Percentiles rank a stretch among this genome's conserved stretches.
phyloP scores from a whole-genome alignment of 1,140 invertebrate genomes.

The Neomicropteryx cornuta region DNA sequence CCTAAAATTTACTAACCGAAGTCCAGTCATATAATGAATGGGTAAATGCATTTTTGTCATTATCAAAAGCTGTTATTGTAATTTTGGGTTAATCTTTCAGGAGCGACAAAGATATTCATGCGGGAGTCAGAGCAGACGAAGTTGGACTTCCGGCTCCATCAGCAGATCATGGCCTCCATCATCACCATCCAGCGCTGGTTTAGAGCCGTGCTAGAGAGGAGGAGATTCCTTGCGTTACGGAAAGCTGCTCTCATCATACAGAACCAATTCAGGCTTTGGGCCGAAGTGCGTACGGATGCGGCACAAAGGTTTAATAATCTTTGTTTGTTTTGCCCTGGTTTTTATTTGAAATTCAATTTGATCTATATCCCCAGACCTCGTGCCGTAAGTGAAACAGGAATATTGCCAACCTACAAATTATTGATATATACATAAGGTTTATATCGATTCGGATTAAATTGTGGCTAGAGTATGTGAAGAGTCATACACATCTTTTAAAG shows the following conservation, averaged over 20 bases:
- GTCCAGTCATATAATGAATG: too few relatives aligned
- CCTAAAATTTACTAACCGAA: too few relatives aligned
- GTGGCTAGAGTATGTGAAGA: too few relatives aligned
- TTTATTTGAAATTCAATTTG: too few relatives aligned
- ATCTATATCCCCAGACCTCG: too few relatives aligned
- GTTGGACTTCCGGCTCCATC: conserved; percentile 82
- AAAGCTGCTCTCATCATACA: conserved; percentile 69
- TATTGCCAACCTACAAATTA: too few relatives aligned
- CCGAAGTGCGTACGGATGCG: conserved; percentile 50
- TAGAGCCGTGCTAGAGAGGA: conserved; percentile 64
- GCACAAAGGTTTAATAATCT: conserved; percentile 31
- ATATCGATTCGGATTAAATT: too few relatives aligned
- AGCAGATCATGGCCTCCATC: conserved; percentile 88
- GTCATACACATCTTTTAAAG: too few relatives aligned
- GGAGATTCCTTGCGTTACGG: conserved; percentile 63
- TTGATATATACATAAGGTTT: too few relatives aligned
- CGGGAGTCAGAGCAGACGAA: conserved; percentile 90
- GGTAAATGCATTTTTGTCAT: too few relatives aligned
- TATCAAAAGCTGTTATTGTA: neutral
- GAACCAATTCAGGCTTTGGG: conserved; percentile 50
- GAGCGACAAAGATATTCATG: conserved; percentile 81
- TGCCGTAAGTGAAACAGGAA: too few relatives aligned
- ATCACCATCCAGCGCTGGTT: conserved; percentile 90
- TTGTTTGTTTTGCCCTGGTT: too few relatives aligned
- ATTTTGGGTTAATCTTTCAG: conserved; percentile 14